phyloP scores from a whole-genome alignment of 1,140 invertebrate species.

The Heterodera carotae region DNA sequence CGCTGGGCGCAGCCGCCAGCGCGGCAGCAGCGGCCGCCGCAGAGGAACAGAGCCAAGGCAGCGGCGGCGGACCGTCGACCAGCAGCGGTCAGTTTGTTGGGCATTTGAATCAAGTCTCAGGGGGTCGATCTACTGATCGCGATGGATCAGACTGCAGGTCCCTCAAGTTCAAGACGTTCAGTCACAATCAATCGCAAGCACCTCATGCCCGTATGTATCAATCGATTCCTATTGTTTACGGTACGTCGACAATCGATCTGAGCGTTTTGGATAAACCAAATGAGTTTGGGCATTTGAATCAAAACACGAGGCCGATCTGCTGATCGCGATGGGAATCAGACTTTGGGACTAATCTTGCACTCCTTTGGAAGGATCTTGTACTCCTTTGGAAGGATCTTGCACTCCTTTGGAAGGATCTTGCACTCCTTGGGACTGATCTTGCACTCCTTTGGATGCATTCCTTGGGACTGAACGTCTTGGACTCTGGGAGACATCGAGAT shows the following conservation, averaged over 20 bases:
- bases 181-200: constrained; percentile 6
- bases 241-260: constrained; percentile 6
- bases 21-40: too few relatives aligned
- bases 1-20: too few relatives aligned
- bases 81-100: constrained; percentile 6
- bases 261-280: constrained; percentile 7
- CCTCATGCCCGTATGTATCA: constrained; percentile 6
- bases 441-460: constrained; percentile 6
- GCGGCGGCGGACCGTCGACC: constrained; percentile 5
- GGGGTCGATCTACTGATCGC: constrained; percentile 6
- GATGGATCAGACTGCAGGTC: constrained; percentile 6
- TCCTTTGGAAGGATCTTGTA: not conserved
- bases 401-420: constrained; percentile 6
- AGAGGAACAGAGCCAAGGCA: constrained; percentile 6
- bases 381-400: not conserved
- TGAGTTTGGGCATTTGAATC: constrained; percentile 7
- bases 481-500: constrained; percentile 6
- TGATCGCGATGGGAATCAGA: constrained; percentile 6
- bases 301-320: constrained; percentile 6
- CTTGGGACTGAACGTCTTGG: constrained; percentile 6
- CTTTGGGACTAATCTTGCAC: constrained; percentile 6
- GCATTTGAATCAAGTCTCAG: constrained; percentile 7
- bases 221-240: constrained; percentile 7
- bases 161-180: constrained; percentile 6
- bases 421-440: constrained; percentile 6